Evolutionary conservation across 1,140 invertebrate genomes (phyloP).

Genomic region (Panulirus ornatus): DNA sequence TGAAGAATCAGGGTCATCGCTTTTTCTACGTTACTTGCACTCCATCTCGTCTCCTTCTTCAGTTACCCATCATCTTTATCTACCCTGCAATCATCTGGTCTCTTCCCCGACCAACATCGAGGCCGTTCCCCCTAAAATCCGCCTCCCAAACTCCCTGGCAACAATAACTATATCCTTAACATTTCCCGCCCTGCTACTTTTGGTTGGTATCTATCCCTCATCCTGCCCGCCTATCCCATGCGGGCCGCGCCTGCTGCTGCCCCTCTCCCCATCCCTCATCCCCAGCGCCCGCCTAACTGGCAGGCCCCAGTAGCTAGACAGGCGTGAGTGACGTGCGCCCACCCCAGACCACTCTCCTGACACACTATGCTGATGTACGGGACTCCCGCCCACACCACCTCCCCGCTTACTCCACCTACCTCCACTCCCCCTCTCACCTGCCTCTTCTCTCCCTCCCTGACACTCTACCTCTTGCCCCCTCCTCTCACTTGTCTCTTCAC

Average conservation of each 20-base stretch:
- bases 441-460: neutral
- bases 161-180: too few species aligned
- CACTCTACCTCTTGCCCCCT: neutral
- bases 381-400: neutral
- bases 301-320: conserved; percentile 36
- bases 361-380: conserved; percentile 34
- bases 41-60: conserved; percentile 40
- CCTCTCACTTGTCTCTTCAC: neutral
- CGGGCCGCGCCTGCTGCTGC: neutral
- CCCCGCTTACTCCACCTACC: neutral
- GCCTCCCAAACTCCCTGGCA: too few species aligned
- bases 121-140: too few species aligned
- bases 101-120: too few species aligned
- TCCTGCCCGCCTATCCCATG: neutral
- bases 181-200: neutral
- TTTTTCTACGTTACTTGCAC: conserved; percentile 5
- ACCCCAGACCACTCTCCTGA: conserved; percentile 39
- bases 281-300: neutral
- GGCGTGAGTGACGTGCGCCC: conserved; percentile 53
- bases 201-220: neutral
- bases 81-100: too few species aligned
- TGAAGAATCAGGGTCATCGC: neutral
- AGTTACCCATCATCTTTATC: too few species aligned
- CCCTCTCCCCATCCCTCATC: neutral
- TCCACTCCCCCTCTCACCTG: neutral